Evolutionary conservation across 2,113 vertebrate genomes (phyloP).

Genomic region (Cervus canadensis): DNA sequence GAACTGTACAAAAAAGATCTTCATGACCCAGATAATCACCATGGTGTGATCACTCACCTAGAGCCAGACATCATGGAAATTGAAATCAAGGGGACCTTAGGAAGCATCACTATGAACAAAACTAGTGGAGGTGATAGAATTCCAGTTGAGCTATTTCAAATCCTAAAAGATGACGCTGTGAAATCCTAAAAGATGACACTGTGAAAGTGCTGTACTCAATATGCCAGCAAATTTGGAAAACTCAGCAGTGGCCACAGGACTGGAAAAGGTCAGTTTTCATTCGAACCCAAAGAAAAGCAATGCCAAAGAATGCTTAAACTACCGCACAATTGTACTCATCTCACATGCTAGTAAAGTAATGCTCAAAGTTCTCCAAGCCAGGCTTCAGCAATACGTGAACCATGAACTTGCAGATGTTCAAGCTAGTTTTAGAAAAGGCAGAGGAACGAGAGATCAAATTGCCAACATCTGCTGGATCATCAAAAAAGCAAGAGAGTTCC

Average conservation of each 20-base stretch:
- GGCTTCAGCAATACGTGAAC: too few species aligned
- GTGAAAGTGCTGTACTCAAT: background rate
- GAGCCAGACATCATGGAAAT: background rate
- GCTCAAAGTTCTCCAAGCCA: too few species aligned
- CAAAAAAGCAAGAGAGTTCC: too few species aligned
- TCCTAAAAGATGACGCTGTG: too few species aligned
- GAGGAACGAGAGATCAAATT: too few species aligned
- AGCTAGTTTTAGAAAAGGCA: too few species aligned
- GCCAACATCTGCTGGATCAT: too few species aligned
- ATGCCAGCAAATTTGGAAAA: background rate
- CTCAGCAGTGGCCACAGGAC: background rate
- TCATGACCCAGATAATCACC: background rate
- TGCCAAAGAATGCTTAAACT: background rate
- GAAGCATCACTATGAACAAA: too few species aligned
- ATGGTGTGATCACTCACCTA: background rate
- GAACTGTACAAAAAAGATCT: background rate
- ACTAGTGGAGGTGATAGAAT: too few species aligned
- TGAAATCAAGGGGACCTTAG: background rate
- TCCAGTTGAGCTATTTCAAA: too few species aligned
- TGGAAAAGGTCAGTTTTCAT: background rate
- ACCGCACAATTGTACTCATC: background rate
- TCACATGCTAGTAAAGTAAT: too few species aligned
- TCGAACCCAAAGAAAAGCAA: background rate
- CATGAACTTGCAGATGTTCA: too few species aligned
- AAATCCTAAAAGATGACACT: background rate